A percentile compares a stretch with the other conserved stretches of the same genome.
These are phyloP conservation scores for Volucella inanis DNA, from an alignment of 2,888 invertebrate genomes.

Conservation along the genomic window DNA sequence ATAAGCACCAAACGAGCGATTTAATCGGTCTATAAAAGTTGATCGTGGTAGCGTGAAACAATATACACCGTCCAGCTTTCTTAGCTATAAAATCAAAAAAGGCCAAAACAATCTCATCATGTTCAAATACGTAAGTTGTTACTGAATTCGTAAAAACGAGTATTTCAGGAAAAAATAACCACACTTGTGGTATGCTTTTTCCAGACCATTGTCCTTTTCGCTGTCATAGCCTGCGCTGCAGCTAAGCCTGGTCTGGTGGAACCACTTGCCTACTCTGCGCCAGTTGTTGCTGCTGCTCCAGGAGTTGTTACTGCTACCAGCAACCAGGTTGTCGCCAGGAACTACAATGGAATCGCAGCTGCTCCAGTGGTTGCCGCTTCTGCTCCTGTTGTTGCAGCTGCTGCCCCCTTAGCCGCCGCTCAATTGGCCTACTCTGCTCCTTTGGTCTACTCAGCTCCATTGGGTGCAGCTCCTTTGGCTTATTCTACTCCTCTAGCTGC, in stretches of 20 bases:
- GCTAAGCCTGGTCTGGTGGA: constrained; percentile 66
- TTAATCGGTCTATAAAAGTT: constrained; percentile 2
- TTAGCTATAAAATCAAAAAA: constrained; percentile 6
- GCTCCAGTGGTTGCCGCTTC: constrained; percentile 85
- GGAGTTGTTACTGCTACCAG: constrained; percentile 78
- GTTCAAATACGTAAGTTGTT: constrained; percentile 50
- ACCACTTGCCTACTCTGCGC: constrained; percentile 76
- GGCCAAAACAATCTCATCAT: constrained; percentile 5
- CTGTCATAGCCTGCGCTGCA: constrained; percentile 59
- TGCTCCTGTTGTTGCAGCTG: constrained; percentile 69
- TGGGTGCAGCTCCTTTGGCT: constrained; percentile 18
- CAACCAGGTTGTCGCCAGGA: constrained; percentile 79
- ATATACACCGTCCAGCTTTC: constrained; percentile 6
- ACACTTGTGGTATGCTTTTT: constrained; percentile 2
- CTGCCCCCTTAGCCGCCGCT: constrained; percentile 13
- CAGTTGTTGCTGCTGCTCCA: constrained; percentile 32
- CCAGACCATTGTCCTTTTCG: constrained; percentile 56
- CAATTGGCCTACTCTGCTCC: constrained; percentile 13
- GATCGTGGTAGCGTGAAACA: background rate
- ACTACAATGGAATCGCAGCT: constrained; percentile 78
- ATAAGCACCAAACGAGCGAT: background rate
- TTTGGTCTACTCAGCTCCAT: constrained; percentile 20
- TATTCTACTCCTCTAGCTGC: constrained; percentile 33
- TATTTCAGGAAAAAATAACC: background rate
- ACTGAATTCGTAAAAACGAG: background rate